Percentiles rank a stretch among this genome's conserved stretches.
Conservation (phyloP, 2,888 invertebrate species). For the Dysmachus trigonus region DNA sequence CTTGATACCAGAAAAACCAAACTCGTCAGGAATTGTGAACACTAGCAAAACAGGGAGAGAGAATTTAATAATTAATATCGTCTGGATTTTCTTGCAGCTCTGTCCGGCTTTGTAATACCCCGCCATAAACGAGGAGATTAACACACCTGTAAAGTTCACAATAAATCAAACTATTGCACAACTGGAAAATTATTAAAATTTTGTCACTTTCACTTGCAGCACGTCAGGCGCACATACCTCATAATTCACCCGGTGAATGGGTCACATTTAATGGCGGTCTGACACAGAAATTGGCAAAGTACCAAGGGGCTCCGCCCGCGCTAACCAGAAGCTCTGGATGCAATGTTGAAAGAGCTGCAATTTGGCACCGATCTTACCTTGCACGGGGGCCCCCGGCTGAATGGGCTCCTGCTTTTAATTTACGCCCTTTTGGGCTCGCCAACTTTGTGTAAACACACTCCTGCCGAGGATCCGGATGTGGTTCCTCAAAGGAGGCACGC, state of each 20-base stretch:
- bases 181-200: slow-evolving; percentile 12
- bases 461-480: neutral
- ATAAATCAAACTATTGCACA: neutral
- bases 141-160: neutral
- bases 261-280: slow-evolving; percentile 21
- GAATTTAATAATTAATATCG: neutral
- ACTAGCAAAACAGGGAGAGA: neutral
- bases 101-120: neutral
- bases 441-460: slow-evolving; percentile 22
- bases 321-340: neutral
- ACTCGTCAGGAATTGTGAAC: neutral
- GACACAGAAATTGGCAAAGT: slow-evolving; percentile 24
- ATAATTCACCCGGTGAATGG: slow-evolving; percentile 10
- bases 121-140: neutral
- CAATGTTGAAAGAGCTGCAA: slow-evolving; percentile 10
- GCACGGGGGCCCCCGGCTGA: neutral
- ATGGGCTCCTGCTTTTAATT: slow-evolving; percentile 15
- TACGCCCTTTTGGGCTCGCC: slow-evolving; percentile 18
- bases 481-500: neutral
- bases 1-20: neutral
- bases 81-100: neutral
- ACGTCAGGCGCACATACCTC: neutral
- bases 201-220: slow-evolving; percentile 11
- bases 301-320: slow-evolving; percentile 13
- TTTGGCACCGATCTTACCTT: slow-evolving; percentile 22